phyloP scores from a whole-genome alignment of 2,113 vertebrate genomes.

The Entomyzon cyanotis region DNA sequence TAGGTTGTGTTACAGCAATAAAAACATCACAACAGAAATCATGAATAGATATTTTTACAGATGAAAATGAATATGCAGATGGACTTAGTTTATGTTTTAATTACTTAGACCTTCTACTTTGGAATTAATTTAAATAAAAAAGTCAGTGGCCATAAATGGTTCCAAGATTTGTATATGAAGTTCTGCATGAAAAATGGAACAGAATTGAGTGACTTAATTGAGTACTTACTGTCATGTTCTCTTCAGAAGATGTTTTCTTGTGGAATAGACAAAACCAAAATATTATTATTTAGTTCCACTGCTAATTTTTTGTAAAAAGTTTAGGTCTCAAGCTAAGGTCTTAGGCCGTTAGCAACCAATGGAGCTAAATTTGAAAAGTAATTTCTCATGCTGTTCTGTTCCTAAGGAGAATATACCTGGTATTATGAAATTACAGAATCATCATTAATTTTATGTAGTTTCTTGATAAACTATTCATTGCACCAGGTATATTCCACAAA shows the following conservation, averaged over 20 bases:
- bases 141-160: neutral
- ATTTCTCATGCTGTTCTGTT: neutral
- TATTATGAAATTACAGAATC: neutral
- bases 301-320: neutral
- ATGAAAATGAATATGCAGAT: neutral
- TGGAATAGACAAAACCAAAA: neutral
- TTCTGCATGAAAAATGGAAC: neutral
- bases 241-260: neutral
- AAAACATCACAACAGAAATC: neutral
- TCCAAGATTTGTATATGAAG: neutral
- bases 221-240: neutral
- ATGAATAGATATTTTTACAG: neutral
- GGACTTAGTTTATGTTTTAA: neutral
- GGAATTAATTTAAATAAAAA: neutral
- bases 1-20: neutral
- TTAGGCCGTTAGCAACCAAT: neutral
- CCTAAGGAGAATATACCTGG: neutral
- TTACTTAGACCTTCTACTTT: neutral
- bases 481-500: neutral
- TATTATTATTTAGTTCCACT: neutral
- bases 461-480: neutral
- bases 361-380: neutral
- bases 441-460: neutral
- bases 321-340: neutral
- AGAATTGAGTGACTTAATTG: neutral